Evolutionary conservation across 1,140 invertebrate species (phyloP).

Genomic region (Scaptomyza montana): DNA sequence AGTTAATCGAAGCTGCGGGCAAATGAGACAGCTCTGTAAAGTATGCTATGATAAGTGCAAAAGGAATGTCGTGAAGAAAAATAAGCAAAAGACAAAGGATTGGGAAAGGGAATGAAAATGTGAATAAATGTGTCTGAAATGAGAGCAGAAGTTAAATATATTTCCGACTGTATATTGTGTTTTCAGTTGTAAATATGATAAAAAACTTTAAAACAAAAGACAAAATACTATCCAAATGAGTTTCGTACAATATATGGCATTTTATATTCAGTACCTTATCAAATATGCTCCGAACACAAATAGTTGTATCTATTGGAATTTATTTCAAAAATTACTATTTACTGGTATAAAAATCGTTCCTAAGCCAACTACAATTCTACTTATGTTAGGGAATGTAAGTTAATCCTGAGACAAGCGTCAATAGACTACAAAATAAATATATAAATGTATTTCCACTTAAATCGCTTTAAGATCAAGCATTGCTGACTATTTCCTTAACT

Average conservation of each 20-base stretch:
- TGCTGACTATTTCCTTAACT: slow-evolving; percentile 15
- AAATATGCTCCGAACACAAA: too few relatives aligned
- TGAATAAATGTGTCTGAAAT: neutral
- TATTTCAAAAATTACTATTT: too few relatives aligned
- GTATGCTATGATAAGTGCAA: slow-evolving; percentile 22
- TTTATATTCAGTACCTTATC: too few relatives aligned
- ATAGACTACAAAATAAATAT: neutral
- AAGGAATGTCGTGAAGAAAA: neutral
- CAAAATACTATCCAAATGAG: too few relatives aligned
- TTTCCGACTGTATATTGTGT: too few relatives aligned
- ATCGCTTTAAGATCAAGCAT: slow-evolving; percentile 4
- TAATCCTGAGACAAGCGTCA: neutral
- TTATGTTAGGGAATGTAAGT: too few relatives aligned
- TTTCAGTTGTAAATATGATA: too few relatives aligned
- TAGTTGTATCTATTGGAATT: too few relatives aligned
- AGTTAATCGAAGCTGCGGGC: slow-evolving; percentile 30
- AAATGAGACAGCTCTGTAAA: slow-evolving; percentile 11
- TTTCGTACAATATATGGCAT: too few relatives aligned
- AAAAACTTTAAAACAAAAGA: too few relatives aligned
- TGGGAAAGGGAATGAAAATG: neutral
- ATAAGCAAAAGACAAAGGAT: neutral
- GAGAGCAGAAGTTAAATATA: neutral
- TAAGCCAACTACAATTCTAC: too few relatives aligned
- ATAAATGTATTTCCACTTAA: neutral
- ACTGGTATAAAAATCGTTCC: too few relatives aligned